Conservation (phyloP, 1,140 invertebrate genomes). For the Reticulitermes speratus region DNA sequence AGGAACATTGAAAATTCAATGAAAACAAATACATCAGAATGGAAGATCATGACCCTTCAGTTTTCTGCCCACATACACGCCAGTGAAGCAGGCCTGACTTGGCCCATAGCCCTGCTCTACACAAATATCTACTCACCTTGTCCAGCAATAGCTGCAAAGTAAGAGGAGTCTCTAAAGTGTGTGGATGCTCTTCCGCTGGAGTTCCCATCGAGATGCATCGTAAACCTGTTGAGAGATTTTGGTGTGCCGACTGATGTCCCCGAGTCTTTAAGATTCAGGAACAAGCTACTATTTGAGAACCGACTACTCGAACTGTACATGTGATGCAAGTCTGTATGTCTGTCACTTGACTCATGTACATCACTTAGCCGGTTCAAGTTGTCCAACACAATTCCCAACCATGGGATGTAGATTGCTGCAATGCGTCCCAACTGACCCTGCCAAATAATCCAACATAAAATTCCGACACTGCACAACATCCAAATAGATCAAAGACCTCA, state of each 20-base stretch:
- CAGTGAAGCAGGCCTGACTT: too few relatives aligned
- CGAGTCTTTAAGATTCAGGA: conserved; percentile 41
- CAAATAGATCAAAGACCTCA: too few relatives aligned
- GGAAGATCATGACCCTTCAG: too few relatives aligned
- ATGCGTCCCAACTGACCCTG: conserved; percentile 82
- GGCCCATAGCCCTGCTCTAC: too few relatives aligned
- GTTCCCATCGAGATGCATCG: conserved; percentile 34
- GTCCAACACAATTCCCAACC: conserved; percentile 82
- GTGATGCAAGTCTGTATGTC: not conserved
- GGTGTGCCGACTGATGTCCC: conserved; percentile 46
- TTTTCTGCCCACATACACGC: too few relatives aligned
- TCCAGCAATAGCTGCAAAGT: conserved; percentile 76
- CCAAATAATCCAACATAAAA: conserved; percentile 23
- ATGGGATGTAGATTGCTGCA: conserved; percentile 85
- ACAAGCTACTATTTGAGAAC: conserved; percentile 53
- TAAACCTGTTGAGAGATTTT: conserved; percentile 42
- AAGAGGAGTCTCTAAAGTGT: conserved; percentile 68
- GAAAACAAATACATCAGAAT: too few relatives aligned
- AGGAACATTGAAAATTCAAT: too few relatives aligned
- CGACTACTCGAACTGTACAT: conserved; percentile 44
- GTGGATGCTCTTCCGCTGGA: conserved; percentile 52
- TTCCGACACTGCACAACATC: too few relatives aligned
- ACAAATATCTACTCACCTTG: conserved; percentile 53
- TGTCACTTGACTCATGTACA: conserved; percentile 39
- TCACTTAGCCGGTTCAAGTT: conserved; percentile 66